Base-by-base conservation (phyloP, 2,797 vertebrate genomes). In the Leuciscus waleckii region DNA sequence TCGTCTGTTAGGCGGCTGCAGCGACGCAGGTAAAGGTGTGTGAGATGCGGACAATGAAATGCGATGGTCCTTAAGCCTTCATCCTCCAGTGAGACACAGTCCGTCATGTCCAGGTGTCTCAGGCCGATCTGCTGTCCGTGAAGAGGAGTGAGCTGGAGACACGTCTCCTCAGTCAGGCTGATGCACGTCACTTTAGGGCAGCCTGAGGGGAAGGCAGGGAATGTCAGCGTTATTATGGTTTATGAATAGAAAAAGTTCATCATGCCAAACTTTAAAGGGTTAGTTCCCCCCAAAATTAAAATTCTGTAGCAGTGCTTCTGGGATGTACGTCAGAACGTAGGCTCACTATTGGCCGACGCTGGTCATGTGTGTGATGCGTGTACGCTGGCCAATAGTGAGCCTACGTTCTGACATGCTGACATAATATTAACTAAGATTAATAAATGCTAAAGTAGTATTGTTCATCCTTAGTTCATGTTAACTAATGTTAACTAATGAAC, bases 121-220 rank as follows among this genome's bases (percentile, higher is more conserved):
- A 99, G 97, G 93, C 98, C 97, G 88, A 98, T 99, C 92, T 99
- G 98, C 92, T 99, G 98, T 87, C 98, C 98, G 0, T 98, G 98
- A 54, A 98, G 91, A 1, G 98, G 97, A 37, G 97, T 96, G 83
- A 98, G 95, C 93, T 98, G 97, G 86, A 98, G 96, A 10, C 97
- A 97, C 78, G 96, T 96, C 92, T 99, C 98, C 0, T 96, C 96
- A 17, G 97, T 98, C 87, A 99, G 87, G 87, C 98, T 98, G 95
- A 99, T 99, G 90, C 98, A 99, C 0, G 98, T 99, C 81, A 99
- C 98, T 92, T 99, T 99, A 93, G 98, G 98, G 92, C 98, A 99
- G 83, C 98, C 98, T 99, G 86, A 14, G 76, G 32, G 54, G 81
- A 16, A 74, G 51, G 85, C 2, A 74, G 71, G 35, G 9, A 43